Evolutionary conservation across 2,888 invertebrate species (phyloP), one percentile per base, ranked within the genome.

Genomic region (Sphecodes monilicornis): DNA sequence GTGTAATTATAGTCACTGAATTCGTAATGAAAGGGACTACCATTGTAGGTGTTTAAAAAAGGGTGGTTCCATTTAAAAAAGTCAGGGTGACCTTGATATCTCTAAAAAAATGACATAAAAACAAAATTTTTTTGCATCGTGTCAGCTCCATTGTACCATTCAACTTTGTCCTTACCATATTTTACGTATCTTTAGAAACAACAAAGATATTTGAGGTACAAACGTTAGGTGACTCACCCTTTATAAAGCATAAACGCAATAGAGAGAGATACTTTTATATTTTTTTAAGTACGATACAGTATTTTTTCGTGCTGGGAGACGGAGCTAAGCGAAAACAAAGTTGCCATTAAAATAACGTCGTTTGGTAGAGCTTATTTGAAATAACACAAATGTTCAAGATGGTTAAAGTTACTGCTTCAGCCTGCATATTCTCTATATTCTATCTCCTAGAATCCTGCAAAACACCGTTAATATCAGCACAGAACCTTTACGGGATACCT

Each of bases 401-500:
- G 54, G n/a, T n/a, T 29, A 29, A 29, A 60, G 29, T 60, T 60
- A 29, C 32, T 60, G 60, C 3, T 29, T 26, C 26, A 13, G 1
- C 32, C 32, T 18, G 32, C 16, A 64, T 32, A 18, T 32, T 64
- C 64, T 66, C 36, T 66, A 36, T 36, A 22, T 36, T 66, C 66
- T 36, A 10, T 32, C 10, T 32, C 3, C 36, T 22, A 4, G 66
- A 36, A 4, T 36, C 22, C 36, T 13, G 66, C 66, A 4, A 66
- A 66, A 32, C 36, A 22, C 22, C 66, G 36, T 66, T 66, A 36
- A 66, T 66, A 66, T 66, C 36, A 36, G 66, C 66, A 1, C 11
- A 36, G 66, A 66, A 36, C 36, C 66, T 66, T 66, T 22, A 22
- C 66, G 22, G 10, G 66, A n/a, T 66, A 66, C 22, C 64, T 66